phyloP scores from a whole-genome alignment of 2,888 invertebrate genomes.

The Trichogramma evanescens region DNA sequence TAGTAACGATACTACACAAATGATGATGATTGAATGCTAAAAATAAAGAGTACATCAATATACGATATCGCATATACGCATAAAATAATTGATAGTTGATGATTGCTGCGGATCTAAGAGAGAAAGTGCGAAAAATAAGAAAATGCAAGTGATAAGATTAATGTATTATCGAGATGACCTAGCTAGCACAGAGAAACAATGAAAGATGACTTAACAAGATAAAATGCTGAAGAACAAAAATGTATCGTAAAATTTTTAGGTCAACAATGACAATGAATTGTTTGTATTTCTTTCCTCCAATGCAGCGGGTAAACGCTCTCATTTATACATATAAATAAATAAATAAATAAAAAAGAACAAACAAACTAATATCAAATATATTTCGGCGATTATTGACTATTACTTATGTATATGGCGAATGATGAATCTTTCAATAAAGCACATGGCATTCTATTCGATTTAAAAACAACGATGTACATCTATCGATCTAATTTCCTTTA shows the following conservation, averaged over 20 bases:
- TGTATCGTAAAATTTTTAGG: slow-evolving; percentile 69
- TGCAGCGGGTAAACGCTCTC: neutral
- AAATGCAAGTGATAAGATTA: neutral
- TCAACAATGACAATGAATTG: slow-evolving; percentile 48
- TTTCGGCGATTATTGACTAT: slow-evolving; percentile 20
- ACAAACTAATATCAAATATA: slow-evolving; percentile 9
- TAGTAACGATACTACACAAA: slow-evolving; percentile 44
- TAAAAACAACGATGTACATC: slow-evolving; percentile 8
- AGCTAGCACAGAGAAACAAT: slow-evolving; percentile 22
- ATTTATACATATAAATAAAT: neutral
- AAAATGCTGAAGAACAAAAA: slow-evolving; percentile 47
- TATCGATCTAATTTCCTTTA: too few species aligned
- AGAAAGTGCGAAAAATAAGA: neutral
- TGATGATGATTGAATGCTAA: neutral
- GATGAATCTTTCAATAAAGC: slow-evolving; percentile 25
- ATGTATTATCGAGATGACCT: slow-evolving; percentile 47
- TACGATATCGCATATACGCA: neutral
- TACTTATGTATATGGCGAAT: slow-evolving; percentile 20
- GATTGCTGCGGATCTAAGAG: neutral
- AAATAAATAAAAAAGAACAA: neutral
- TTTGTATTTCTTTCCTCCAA: neutral
- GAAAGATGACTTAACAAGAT: neutral
- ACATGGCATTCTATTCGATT: slow-evolving; percentile 22
- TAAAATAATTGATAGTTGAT: neutral
- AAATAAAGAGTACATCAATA: neutral